Evolutionary conservation across 2,888 invertebrate species (phyloP).

Genomic region (Sylvicola fuscatus): DNA sequence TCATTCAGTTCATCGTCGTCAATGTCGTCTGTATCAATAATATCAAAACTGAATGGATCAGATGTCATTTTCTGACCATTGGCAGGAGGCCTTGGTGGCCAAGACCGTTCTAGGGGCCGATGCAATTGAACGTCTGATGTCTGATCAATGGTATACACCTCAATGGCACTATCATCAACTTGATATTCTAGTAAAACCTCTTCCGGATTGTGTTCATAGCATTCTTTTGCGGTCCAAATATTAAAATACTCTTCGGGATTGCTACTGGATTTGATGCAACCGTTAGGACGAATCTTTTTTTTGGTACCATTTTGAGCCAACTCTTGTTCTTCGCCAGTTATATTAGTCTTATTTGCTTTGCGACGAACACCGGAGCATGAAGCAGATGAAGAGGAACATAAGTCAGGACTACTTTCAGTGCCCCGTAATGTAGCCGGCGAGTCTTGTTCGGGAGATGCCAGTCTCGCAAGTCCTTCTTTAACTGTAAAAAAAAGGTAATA

Average conservation of each 20-base stretch:
- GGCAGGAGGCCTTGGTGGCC: constrained; percentile 47
- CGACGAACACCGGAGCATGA: constrained; percentile 7
- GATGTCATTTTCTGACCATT: constrained; percentile 45
- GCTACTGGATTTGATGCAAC: constrained; percentile 26
- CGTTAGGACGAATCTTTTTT: constrained; percentile 38
- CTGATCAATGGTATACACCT: constrained; percentile 17
- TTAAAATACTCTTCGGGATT: constrained; percentile 14
- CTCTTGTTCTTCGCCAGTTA: background rate
- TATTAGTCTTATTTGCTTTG: constrained; percentile 5
- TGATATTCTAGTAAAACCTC: constrained; percentile 18
- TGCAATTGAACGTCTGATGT: constrained; percentile 23
- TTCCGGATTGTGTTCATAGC: constrained; percentile 22
- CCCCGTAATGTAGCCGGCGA: too few species aligned
- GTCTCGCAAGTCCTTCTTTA: too few species aligned
- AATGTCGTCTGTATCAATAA: constrained; percentile 49
- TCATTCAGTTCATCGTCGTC: constrained; percentile 31
- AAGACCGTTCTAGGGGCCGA: constrained; percentile 53
- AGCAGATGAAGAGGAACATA: constrained; percentile 2
- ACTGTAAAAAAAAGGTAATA: too few species aligned
- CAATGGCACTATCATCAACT: constrained; percentile 11
- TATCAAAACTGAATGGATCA: constrained; percentile 65
- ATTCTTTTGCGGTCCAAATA: constrained; percentile 24
- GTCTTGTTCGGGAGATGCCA: too few species aligned
- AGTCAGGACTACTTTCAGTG: too few species aligned
- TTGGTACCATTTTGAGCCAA: constrained; percentile 32